These are phyloP conservation scores for Myotis daubentonii DNA, from an alignment of 2,797 vertebrate species.

Conservation along the genomic window DNA sequence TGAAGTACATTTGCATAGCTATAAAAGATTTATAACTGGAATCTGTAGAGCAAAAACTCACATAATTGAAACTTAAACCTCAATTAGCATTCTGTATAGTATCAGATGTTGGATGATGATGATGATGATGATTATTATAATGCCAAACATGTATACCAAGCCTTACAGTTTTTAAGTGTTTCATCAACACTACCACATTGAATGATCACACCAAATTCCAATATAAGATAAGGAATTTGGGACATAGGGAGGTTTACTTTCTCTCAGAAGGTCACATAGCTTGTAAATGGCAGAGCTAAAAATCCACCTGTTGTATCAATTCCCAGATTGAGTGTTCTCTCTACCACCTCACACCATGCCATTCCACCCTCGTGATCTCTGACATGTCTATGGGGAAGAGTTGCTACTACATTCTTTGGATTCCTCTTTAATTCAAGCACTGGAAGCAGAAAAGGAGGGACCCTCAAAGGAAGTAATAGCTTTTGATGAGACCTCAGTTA, in stretches of 20 bases:
- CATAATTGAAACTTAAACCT: conserved; percentile 42
- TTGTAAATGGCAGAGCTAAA: conserved; percentile 23
- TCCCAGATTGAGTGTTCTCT: neutral
- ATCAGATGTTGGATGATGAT: neutral
- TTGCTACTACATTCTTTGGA: neutral
- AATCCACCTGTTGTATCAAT: neutral
- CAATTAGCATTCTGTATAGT: neutral
- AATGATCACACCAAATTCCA: conserved; percentile 46
- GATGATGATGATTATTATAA: neutral
- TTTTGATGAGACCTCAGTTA: conserved; percentile 20
- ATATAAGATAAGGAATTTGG: conserved; percentile 41
- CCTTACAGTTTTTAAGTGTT: conserved; percentile 15
- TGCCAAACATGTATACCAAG: neutral
- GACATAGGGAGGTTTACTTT: neutral
- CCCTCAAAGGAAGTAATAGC: conserved; percentile 49
- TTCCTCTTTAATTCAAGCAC: conserved; percentile 34
- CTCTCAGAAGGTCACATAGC: conserved; percentile 16
- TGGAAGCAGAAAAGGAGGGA: conserved; percentile 12
- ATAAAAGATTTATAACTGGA: conserved; percentile 36
- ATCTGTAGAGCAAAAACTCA: conserved; percentile 46
- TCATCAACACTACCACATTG: conserved; percentile 15
- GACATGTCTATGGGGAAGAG: neutral
- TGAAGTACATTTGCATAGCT: conserved; percentile 15
- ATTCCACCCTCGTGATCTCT: neutral
- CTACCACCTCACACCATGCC: neutral